These are phyloP conservation scores for Drosophila setosimentum DNA, from an alignment of 2,888 invertebrate species.

Conservation along the genomic window DNA sequence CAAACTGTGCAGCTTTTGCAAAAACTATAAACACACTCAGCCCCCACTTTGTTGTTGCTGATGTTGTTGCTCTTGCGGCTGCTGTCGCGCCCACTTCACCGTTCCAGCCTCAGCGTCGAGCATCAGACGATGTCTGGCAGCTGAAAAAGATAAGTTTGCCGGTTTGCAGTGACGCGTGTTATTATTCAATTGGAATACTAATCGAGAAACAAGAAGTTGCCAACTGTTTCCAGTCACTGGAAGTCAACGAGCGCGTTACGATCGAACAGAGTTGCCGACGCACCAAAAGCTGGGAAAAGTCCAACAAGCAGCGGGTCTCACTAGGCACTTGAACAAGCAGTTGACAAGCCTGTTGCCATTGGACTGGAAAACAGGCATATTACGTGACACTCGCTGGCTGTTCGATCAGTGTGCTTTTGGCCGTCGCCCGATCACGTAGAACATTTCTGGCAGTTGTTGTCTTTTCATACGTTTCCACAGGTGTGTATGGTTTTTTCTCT, in stretches of 20 bases:
- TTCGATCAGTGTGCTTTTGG: constrained; percentile 66
- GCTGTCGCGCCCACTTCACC: constrained; percentile 24
- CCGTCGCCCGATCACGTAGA: constrained; percentile 61
- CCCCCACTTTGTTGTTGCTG: constrained; percentile 7
- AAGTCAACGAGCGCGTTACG: constrained; percentile 8
- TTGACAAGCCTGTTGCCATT: constrained; percentile 30
- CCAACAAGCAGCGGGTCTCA: neutral
- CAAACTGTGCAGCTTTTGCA: constrained; percentile 30
- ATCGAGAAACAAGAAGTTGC: constrained; percentile 11
- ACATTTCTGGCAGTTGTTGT: constrained; percentile 16
- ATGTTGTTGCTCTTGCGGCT: neutral
- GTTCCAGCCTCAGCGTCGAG: constrained; percentile 13
- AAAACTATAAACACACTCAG: constrained; percentile 2
- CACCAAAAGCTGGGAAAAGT: neutral
- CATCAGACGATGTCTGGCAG: constrained; percentile 52
- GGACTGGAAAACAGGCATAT: constrained; percentile 55
- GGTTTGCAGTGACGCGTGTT: constrained; percentile 45
- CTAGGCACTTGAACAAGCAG: neutral
- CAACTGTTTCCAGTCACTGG: constrained; percentile 18
- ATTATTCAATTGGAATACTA: constrained; percentile 39
- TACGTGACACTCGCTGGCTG: constrained; percentile 50
- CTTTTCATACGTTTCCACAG: constrained; percentile 36
- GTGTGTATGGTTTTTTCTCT: constrained; percentile 22
- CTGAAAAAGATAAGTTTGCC: constrained; percentile 26
- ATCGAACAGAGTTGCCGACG: constrained; percentile 59